These are phyloP conservation scores for Xyrauchen texanus DNA, from an alignment of 2,113 vertebrate genomes.

Conservation along the genomic window DNA sequence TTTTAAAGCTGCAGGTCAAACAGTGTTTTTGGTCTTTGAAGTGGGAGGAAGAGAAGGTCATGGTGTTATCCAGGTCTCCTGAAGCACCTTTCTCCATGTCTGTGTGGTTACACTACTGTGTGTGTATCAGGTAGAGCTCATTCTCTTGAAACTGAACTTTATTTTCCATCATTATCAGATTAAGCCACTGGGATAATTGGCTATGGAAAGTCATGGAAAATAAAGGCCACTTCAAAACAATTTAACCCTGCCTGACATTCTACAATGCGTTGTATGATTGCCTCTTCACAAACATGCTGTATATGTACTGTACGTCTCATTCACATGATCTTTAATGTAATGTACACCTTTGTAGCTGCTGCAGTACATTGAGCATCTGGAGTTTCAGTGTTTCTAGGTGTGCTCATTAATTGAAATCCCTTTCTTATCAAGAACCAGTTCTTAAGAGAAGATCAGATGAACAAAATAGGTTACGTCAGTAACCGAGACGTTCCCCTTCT, in stretches of 20 bases:
- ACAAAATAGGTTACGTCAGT: too few species aligned
- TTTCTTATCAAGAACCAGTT: too few species aligned
- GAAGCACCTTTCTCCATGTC: constrained; percentile 13
- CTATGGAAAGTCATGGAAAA: not conserved
- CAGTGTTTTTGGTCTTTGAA: constrained; percentile 34
- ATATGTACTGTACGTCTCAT: not conserved
- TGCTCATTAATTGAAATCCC: too few species aligned
- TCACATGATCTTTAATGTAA: not conserved
- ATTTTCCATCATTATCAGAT: not conserved
- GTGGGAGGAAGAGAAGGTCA: constrained; percentile 13
- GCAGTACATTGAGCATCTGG: not conserved
- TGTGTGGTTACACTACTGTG: not conserved
- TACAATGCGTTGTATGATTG: not conserved
- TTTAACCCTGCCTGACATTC: not conserved
- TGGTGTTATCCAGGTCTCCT: constrained; percentile 31
- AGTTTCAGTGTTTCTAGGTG: not conserved
- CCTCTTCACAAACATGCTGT: not conserved
- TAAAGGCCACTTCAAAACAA: not conserved
- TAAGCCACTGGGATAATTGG: not conserved
- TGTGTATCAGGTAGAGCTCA: not conserved
- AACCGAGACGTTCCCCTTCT: too few species aligned
- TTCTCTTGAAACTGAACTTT: not conserved
- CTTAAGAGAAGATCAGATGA: too few species aligned
- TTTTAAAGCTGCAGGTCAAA: constrained; percentile 33
- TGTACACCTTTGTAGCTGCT: not conserved